A percentile compares a stretch with the other conserved stretches of the same genome.
Conservation (phyloP, 2,113 vertebrate species). For the Gallinago undulata region DNA sequence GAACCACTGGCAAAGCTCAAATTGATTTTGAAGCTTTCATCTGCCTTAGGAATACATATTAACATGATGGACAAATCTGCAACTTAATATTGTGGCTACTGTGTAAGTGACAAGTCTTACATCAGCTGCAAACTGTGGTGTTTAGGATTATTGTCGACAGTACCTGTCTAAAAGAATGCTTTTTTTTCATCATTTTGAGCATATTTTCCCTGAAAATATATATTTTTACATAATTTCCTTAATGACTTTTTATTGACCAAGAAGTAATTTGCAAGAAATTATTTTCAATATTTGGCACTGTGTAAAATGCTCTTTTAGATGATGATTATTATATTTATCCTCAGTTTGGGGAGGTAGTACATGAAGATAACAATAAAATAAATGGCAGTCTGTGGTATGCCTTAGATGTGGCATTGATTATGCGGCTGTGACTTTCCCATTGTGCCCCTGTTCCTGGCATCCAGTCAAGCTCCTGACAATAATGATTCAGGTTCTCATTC, state of each 20-base stretch:
- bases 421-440: not conserved
- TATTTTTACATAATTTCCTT: not conserved
- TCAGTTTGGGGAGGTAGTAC: not conserved
- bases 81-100: not conserved
- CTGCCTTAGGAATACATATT: not conserved
- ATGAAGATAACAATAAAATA: not conserved
- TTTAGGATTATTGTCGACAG: not conserved
- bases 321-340: not conserved
- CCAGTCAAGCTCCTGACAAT: conserved; percentile 26
- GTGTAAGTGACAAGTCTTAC: not conserved
- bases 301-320: not conserved
- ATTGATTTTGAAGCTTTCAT: conserved; percentile 10
- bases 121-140: not conserved
- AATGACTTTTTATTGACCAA: conserved; percentile 7
- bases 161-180: not conserved
- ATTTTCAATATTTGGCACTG: not conserved
- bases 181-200: not conserved
- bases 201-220: not conserved
- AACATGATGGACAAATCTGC: not conserved
- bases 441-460: not conserved
- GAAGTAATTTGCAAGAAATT: not conserved
- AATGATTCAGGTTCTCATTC: conserved; percentile 35
- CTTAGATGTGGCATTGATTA: conserved; percentile 3
- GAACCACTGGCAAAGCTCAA: not conserved
- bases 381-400: not conserved